Evolutionary conservation across 2,113 vertebrate species (phyloP).

Genomic region (Lepus europaeus): DNA sequence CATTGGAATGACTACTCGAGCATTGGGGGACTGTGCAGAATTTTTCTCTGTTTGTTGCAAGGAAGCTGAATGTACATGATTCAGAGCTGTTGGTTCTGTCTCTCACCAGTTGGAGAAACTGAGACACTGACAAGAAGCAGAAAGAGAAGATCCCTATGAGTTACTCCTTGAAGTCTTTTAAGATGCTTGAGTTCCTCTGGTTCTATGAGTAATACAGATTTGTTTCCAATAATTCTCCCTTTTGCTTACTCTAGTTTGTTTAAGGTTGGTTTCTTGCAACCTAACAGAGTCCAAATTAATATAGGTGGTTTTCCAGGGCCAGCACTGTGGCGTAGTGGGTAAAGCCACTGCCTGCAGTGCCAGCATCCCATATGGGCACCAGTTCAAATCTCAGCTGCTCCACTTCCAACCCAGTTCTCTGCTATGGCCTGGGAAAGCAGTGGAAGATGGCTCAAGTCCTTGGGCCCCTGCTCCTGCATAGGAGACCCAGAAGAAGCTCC

Average conservation of each 20-base stretch:
- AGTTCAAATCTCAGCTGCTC: no score
- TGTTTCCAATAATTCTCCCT: neutral
- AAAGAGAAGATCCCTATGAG: neutral
- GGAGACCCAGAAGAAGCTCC: no score
- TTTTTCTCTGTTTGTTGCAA: neutral
- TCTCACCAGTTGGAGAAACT: neutral
- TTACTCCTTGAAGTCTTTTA: neutral
- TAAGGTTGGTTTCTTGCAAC: slow-evolving; percentile 16
- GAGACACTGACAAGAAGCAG: neutral
- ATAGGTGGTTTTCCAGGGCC: neutral
- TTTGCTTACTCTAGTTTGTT: slow-evolving; percentile 11
- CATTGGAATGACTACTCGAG: neutral
- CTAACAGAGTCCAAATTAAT: neutral
- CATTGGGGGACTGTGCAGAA: neutral
- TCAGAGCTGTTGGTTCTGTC: neutral
- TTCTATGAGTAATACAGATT: neutral
- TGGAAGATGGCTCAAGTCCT: no score
- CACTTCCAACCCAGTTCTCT: no score
- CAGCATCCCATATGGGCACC: no score
- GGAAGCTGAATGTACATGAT: neutral
- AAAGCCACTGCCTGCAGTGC: no score
- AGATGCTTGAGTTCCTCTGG: neutral
- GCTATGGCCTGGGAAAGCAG: no score
- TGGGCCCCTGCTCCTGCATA: no score
- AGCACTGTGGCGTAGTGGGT: no score